phyloP scores from a whole-genome alignment of 2,888 invertebrate species.

The Agonopterix subpropinquella region DNA sequence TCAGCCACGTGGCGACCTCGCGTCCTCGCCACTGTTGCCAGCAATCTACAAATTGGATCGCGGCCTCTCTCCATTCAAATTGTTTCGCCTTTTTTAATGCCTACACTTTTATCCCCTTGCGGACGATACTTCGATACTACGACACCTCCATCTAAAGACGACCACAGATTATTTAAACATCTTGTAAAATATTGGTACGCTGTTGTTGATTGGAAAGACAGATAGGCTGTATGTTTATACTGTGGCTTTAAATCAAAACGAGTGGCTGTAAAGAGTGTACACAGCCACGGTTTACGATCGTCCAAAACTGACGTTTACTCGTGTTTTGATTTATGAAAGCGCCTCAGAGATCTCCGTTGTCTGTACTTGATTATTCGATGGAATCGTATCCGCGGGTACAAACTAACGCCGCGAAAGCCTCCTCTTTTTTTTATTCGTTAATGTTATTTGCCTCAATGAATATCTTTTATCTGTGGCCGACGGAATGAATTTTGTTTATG shows the following conservation, averaged over 20 bases:
- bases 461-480: constrained; percentile 30
- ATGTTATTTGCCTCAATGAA: constrained; percentile 25
- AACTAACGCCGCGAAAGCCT: constrained; percentile 14
- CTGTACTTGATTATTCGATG: constrained; percentile 38
- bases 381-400: constrained; percentile 24
- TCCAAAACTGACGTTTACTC: constrained; percentile 53
- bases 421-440: constrained; percentile 27
- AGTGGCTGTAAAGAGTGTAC: constrained; percentile 17
- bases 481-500: constrained; percentile 38
- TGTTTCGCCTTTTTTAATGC: constrained; percentile 39
- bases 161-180: constrained; percentile 15
- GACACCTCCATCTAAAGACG: constrained; percentile 8
- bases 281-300: constrained; percentile 39
- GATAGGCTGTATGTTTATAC: constrained; percentile 5
- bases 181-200: too few relatives aligned
- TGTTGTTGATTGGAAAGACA: too few relatives aligned
- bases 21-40: constrained; percentile 10
- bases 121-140: constrained; percentile 12
- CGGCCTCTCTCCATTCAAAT: constrained; percentile 35
- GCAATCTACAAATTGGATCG: constrained; percentile 42
- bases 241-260: constrained; percentile 11
- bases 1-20: constrained; percentile 3
- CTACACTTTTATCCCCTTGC: constrained; percentile 22
- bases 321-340: constrained; percentile 50
- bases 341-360: constrained; percentile 32